These are phyloP conservation scores for Machimus rusticus DNA, from an alignment of 2,888 invertebrate species.

Conservation along the genomic window DNA sequence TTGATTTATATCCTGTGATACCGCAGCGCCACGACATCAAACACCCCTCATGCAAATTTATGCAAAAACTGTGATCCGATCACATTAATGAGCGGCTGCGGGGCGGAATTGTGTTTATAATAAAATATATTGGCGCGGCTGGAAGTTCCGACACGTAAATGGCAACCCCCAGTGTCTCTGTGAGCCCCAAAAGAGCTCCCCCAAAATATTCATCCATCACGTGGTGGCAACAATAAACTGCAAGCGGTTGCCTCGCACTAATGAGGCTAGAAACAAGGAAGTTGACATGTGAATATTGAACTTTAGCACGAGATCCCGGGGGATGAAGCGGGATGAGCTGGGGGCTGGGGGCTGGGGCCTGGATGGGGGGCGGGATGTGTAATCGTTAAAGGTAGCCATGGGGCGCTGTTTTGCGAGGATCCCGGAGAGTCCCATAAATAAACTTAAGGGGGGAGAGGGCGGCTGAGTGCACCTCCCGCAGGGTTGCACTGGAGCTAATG, in stretches of 20 bases:
- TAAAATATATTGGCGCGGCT: not conserved
- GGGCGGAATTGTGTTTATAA: not conserved
- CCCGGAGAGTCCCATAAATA: not conserved
- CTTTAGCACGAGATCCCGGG: not conserved
- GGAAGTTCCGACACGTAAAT: conserved; percentile 3
- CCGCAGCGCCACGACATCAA: not conserved
- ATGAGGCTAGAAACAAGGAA: conserved; percentile 32
- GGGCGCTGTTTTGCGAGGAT: conserved; percentile 14
- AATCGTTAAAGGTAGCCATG: conserved; percentile 20
- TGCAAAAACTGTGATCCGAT: not conserved
- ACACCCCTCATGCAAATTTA: not conserved
- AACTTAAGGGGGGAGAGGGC: not conserved
- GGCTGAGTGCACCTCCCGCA: not conserved
- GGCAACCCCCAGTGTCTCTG: conserved; percentile 8
- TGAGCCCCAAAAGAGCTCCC: not conserved
- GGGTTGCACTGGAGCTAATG: not conserved
- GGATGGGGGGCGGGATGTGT: not conserved
- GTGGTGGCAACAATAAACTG: conserved; percentile 28
- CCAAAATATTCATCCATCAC: conserved; percentile 29
- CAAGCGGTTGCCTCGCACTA: conserved; percentile 1
- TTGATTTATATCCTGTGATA: not conserved
- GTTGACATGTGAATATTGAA: conserved; percentile 28
- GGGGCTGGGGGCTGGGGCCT: not conserved
- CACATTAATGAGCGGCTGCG: not conserved
- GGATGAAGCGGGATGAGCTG: not conserved